A percentile compares a stretch with the other conserved stretches of the same genome.
These are phyloP conservation scores for Arvicanthis niloticus DNA, from an alignment of 2,113 vertebrate genomes.

Conservation along the genomic window DNA sequence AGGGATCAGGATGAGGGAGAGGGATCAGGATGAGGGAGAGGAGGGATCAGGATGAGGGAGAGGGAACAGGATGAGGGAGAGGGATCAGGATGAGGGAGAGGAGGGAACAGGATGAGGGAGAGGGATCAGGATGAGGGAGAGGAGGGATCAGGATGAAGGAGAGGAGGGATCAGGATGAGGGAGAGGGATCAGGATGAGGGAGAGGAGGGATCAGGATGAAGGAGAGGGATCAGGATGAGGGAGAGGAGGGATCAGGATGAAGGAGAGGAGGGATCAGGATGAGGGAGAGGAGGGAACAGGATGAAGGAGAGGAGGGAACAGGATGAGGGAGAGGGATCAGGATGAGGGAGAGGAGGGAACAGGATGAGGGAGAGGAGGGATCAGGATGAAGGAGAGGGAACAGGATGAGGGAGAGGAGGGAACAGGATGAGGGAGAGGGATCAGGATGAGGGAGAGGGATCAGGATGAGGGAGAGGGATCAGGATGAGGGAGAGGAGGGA, in stretches of 20 bases:
- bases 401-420: not conserved
- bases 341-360: not conserved
- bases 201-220: not conserved
- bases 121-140: not conserved
- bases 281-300: not conserved
- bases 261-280: not conserved
- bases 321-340: not conserved
- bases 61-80: not conserved
- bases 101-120: not conserved
- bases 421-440: not conserved
- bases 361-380: not conserved
- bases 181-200: not conserved
- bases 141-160: not conserved
- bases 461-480: not conserved
- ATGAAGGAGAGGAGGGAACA: too few species aligned
- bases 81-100: not conserved
- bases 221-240: not conserved
- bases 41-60: not conserved
- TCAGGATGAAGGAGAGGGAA: not conserved
- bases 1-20: not conserved
- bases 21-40: not conserved
- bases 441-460: not conserved
- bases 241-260: not conserved
- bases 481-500: not conserved
- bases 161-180: not conserved